These are phyloP conservation scores for Branchellion lobata DNA, from an alignment of 2,888 invertebrate species.

Conservation along the genomic window DNA sequence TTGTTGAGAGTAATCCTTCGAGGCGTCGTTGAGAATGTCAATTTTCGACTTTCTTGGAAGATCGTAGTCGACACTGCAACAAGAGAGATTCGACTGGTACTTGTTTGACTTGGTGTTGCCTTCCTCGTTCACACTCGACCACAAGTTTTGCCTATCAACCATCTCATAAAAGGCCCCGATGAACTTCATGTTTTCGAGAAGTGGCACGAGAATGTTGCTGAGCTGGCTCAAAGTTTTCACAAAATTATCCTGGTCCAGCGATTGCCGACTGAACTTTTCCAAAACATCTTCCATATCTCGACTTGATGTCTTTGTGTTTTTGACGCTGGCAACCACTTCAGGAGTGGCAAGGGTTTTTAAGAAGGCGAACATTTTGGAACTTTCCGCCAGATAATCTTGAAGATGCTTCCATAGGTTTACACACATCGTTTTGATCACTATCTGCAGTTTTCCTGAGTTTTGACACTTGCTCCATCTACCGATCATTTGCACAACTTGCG, in stretches of 20 bases:
- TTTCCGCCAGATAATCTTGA: conserved; percentile 27
- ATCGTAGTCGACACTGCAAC: conserved; percentile 17
- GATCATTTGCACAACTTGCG: conserved; percentile 16
- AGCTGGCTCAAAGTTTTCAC: conserved; percentile 2
- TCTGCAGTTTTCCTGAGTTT: neutral
- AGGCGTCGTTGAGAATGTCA: neutral
- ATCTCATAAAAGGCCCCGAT: neutral
- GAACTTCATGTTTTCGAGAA: neutral
- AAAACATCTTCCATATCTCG: conserved; percentile 28
- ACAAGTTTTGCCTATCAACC: conserved; percentile 11
- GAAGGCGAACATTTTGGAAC: conserved; percentile 30
- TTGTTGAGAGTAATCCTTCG: neutral
- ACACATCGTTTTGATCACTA: conserved; percentile 35
- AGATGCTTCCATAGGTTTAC: conserved; percentile 34
- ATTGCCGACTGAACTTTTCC: neutral
- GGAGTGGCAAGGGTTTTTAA: neutral
- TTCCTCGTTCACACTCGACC: neutral
- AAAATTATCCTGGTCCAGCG: neutral
- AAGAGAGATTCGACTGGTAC: neutral
- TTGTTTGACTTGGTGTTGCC: neutral
- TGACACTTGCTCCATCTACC: conserved; percentile 17
- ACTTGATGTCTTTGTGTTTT: conserved; percentile 6
- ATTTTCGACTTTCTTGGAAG: conserved; percentile 10
- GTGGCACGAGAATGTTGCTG: neutral
- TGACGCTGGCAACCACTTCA: neutral